Base-by-base conservation (phyloP, 2,797 vertebrate genomes). In the Tokudaia muenninki region DNA sequence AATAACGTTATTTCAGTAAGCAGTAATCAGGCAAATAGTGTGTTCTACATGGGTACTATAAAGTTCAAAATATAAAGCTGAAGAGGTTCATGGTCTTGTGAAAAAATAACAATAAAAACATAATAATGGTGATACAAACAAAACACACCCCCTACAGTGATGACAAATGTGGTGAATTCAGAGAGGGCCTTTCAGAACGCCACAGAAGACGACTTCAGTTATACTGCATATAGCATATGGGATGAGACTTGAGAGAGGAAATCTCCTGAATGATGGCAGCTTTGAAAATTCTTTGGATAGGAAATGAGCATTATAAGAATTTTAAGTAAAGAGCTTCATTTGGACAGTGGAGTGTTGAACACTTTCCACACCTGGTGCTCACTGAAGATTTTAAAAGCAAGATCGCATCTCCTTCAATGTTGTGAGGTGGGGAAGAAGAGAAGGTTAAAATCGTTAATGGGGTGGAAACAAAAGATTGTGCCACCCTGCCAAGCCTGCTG, bases 1-100 rank as follows among this genome's bases (percentile, higher is more conserved):
- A 78, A 63, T 92, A 10, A 86, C 87, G 78, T 95, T 29, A 90
- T 52, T 81, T 79, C 26, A 37, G 41, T 14, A 89, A 79, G 4
- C 29, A 92, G 65, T 44, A 41, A 21, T 22, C 2, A 77, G n/a
- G 3, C 6, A 77, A 72, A 80, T 80, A 26, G 17, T 55, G 67
- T 14, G 10, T 55, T 94, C 19, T 37, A 41, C 2, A 2, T 59
- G n/a, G 61, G 5, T 2, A 87, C 10, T 41, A 50, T 22, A n/a
- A 90, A 87, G 12, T 63, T 55, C n/a, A 7, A 90, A 13, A 87
- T 14, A 41, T 70, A 72, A 87, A 63, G 3, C 31, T 57, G 6
- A 79, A 70, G 37, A 11, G 41, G 61, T 3, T 72, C 84, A 44
- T 0, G 37, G 26, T 14, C 13, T 87, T 89, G 78, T 8, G 41